Evolutionary conservation across 1,140 invertebrate species (phyloP), one percentile per base, ranked within the genome.

Genomic region (Aphelenchoides avenae): DNA sequence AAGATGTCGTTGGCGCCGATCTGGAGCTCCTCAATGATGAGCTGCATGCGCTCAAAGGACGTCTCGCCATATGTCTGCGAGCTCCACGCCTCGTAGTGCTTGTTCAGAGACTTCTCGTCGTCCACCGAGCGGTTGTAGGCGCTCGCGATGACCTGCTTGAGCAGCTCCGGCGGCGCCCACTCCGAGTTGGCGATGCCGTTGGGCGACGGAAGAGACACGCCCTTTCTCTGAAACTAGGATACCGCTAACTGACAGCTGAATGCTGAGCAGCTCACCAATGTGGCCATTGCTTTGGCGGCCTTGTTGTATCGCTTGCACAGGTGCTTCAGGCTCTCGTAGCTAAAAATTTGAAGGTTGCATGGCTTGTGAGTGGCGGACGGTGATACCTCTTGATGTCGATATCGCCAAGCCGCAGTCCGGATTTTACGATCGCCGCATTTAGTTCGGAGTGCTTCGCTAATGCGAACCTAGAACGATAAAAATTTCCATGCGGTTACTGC

Each of bases 51-150:
- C 27, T 76, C 68, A 20, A 56, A 71, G 7, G 55, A 59, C 4
- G 71, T 74, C 48, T 74, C 71, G 1, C 71, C 71, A 42, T 75
- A 74, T 3, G 70, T 74, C 52, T 76, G 66, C 11, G 70, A 71
- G 0, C 73, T 71, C 44, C 73, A 73, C n/a, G 71, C 67, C 46
- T 76, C 71, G 39, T 73, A 73, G 44, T 73, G 73, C n/a, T 68
- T 71, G 42, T 76, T 73, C 31, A 73, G 50, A 1, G 57, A 43
- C 24, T 57, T 54, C 31, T 69, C 70, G 47, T 66, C 55, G 6
- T 66, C 55, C 9, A 73, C 73, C 3, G 71, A 72, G 22, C 37
- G 54, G 34, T 71, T 67, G 42, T 74, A 71, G 13, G 43, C 68
- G 15, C 46, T 36, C 29, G 48, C 59, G 31, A 71, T 40, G n/a